These are phyloP conservation scores for Gallinago jamesoni DNA, from an alignment of 2,113 vertebrate species.

Conservation along the genomic window DNA sequence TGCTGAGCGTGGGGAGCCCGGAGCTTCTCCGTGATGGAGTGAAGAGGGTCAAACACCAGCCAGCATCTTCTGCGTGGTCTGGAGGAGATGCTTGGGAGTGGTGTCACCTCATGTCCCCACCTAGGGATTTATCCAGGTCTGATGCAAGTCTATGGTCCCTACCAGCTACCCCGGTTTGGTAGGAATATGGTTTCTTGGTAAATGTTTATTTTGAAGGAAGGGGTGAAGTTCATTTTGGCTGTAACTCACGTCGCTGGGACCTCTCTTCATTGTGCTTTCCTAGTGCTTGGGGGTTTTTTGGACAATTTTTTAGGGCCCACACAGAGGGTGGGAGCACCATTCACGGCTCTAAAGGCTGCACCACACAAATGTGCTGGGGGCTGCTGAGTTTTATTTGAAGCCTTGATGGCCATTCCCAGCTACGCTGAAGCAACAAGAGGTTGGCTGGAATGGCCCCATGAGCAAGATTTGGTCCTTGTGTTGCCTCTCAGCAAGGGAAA, in stretches of 20 bases:
- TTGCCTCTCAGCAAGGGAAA: background rate
- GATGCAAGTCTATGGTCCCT: background rate
- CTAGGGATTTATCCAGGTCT: background rate
- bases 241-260: background rate
- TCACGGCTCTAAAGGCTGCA: background rate
- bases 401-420: background rate
- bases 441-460: background rate
- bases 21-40: background rate
- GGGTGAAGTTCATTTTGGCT: background rate
- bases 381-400: background rate
- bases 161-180: background rate
- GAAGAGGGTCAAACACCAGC: background rate
- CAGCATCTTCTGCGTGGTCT: background rate
- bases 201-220: background rate
- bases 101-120: accelerated
- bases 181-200: background rate
- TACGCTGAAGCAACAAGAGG: background rate
- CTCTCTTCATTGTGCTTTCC: background rate
- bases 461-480: background rate
- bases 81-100: background rate
- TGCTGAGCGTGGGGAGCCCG: accelerated
- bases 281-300: background rate
- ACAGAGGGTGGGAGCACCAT: background rate
- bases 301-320: background rate
- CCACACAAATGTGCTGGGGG: accelerated